phyloP scores from a whole-genome alignment of 2,797 vertebrate species.

The Oryzias dopingdopingensis region DNA sequence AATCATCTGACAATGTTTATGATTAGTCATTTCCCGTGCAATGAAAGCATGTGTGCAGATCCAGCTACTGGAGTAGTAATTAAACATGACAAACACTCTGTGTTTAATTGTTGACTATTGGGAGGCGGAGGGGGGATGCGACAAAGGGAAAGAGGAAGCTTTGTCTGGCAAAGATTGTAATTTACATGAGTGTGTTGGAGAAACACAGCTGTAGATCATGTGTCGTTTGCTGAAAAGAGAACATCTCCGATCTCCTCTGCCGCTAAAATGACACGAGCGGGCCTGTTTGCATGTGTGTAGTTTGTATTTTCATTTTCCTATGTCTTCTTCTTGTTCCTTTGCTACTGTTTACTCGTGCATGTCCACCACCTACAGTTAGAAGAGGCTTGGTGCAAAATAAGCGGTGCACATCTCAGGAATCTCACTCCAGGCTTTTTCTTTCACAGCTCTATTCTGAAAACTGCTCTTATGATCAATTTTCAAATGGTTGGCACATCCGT shows the following conservation, averaged over 20 bases:
- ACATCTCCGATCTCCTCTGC: constrained; percentile 82
- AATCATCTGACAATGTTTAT: background rate
- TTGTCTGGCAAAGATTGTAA: background rate
- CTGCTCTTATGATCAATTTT: too few species aligned
- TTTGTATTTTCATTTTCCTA: too few species aligned
- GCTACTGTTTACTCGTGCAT: too few species aligned
- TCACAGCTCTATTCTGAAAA: too few species aligned
- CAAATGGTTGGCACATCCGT: too few species aligned
- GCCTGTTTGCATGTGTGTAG: background rate
- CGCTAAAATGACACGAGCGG: constrained; percentile 68
- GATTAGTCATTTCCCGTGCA: background rate
- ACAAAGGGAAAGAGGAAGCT: background rate
- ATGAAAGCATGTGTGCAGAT: background rate
- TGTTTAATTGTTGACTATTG: background rate
- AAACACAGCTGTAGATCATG: background rate
- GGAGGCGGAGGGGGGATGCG: background rate
- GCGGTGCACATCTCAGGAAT: too few species aligned
- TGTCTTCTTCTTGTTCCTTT: too few species aligned
- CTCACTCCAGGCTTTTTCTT: too few species aligned
- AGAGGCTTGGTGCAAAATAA: too few species aligned
- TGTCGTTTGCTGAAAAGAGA: constrained; percentile 74
- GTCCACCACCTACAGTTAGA: too few species aligned
- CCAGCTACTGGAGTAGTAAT: background rate
- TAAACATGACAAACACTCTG: background rate
- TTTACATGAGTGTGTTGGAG: background rate